Evolutionary conservation across 1,140 invertebrate genomes (phyloP).

Genomic region (Tetragonula clypearis): DNA sequence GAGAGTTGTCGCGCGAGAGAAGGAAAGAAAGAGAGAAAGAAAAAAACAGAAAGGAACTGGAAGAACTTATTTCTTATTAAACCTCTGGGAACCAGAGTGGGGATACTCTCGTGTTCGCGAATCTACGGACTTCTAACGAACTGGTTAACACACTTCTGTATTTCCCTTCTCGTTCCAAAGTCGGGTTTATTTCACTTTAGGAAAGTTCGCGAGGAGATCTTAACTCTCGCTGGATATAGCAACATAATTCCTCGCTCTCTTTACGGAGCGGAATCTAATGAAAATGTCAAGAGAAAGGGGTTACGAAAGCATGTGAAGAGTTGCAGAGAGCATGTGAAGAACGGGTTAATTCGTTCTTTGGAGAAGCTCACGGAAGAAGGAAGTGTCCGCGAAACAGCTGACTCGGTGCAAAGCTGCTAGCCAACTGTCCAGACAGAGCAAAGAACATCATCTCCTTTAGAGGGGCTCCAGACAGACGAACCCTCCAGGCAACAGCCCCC

Average conservation of each 20-base stretch:
- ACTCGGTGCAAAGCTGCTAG: constrained; percentile 25
- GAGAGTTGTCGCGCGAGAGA: not conserved
- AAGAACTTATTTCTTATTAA: not conserved
- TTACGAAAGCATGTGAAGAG: no score
- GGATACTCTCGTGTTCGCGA: not conserved
- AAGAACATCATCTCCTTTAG: constrained; percentile 69
- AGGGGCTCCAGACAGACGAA: constrained; percentile 71
- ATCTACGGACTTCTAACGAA: not conserved
- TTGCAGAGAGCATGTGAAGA: no score
- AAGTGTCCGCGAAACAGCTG: constrained; percentile 32
- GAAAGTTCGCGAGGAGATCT: not conserved
- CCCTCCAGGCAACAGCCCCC: constrained; percentile 57
- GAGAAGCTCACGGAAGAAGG: not conserved
- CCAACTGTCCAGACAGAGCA: constrained; percentile 11
- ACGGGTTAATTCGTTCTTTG: not conserved
- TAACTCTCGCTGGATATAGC: not conserved
- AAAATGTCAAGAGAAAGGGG: not conserved
- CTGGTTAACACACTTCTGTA: not conserved
- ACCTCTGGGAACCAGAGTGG: not conserved
- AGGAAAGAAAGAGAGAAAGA: no score
- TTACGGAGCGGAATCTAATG: not conserved
- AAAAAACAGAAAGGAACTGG: no score
- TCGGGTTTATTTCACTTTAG: not conserved
- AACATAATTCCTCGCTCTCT: not conserved
- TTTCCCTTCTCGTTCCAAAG: not conserved